These are phyloP conservation scores for Neotoxoptera formosana DNA, from an alignment of 1,140 invertebrate genomes.

Conservation along the genomic window DNA sequence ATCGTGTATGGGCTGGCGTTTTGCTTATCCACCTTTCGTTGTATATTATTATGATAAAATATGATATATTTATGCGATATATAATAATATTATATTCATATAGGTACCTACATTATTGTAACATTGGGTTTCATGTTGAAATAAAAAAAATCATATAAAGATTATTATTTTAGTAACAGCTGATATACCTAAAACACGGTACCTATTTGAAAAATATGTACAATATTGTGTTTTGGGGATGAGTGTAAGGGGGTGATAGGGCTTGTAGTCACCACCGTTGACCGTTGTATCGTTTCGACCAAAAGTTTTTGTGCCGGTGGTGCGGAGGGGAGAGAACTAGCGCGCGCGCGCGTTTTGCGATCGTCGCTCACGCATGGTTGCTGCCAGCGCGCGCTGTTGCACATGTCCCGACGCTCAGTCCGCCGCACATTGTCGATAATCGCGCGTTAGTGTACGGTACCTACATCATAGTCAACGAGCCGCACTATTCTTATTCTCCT, in stretches of 20 bases:
- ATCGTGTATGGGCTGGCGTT: neutral
- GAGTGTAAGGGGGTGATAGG: neutral
- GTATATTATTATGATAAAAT: neutral
- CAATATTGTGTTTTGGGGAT: neutral
- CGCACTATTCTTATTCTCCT: neutral
- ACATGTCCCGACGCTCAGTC: slow-evolving; percentile 45
- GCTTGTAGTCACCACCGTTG: neutral
- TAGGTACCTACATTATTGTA: too few relatives aligned
- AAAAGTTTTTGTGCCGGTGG: neutral
- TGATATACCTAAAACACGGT: neutral
- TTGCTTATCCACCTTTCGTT: neutral
- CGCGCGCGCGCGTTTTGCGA: neutral
- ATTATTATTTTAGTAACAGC: neutral
- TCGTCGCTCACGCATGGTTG: slow-evolving; percentile 22
- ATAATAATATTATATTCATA: neutral
- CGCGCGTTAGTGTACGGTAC: neutral
- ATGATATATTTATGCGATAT: neutral
- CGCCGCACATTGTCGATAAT: slow-evolving; percentile 51
- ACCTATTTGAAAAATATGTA: neutral
- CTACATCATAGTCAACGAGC: neutral
- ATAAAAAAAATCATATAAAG: neutral
- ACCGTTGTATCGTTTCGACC: neutral
- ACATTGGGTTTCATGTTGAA: neutral
- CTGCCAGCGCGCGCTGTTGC: neutral
- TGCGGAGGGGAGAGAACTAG: neutral